phyloP scores from a whole-genome alignment of 2,113 vertebrate species.

The Camelus bactrianus region DNA sequence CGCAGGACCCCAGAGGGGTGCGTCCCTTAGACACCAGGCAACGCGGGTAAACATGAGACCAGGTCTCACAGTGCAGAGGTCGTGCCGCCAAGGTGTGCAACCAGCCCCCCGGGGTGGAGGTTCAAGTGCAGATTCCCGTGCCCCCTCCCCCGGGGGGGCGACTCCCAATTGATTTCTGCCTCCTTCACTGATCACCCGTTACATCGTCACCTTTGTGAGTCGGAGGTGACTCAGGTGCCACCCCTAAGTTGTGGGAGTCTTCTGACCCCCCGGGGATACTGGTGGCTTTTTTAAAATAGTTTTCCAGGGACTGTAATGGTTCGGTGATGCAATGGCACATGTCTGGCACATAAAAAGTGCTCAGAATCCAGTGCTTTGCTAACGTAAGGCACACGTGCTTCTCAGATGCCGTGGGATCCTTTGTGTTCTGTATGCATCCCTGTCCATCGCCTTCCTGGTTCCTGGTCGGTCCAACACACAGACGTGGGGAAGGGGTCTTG shows the following conservation, averaged over 20 bases:
- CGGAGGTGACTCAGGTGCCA: too few species aligned
- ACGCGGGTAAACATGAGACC: too few species aligned
- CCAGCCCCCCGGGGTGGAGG: accelerated
- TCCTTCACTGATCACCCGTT: not conserved
- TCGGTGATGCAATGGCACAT: accelerated
- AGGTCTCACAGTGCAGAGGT: not conserved
- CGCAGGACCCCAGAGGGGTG: too few species aligned
- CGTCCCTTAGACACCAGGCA: not conserved
- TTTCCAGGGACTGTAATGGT: not conserved
- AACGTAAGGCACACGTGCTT: accelerated
- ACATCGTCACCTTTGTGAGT: too few species aligned
- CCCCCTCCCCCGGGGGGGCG: accelerated
- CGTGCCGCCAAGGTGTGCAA: accelerated
- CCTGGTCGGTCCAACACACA: too few species aligned
- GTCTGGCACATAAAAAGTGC: too few species aligned
- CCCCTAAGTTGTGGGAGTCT: not conserved
- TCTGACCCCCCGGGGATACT: accelerated
- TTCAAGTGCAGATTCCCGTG: accelerated
- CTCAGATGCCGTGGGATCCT: too few species aligned
- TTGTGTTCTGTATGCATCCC: accelerated
- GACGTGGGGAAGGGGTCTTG: not conserved
- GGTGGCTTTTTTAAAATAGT: not conserved
- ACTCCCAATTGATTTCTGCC: not conserved
- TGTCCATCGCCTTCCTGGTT: too few species aligned
- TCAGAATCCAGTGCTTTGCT: not conserved